Base-by-base conservation (phyloP, 1,140 invertebrate genomes). In the Drosophila erecta region DNA sequence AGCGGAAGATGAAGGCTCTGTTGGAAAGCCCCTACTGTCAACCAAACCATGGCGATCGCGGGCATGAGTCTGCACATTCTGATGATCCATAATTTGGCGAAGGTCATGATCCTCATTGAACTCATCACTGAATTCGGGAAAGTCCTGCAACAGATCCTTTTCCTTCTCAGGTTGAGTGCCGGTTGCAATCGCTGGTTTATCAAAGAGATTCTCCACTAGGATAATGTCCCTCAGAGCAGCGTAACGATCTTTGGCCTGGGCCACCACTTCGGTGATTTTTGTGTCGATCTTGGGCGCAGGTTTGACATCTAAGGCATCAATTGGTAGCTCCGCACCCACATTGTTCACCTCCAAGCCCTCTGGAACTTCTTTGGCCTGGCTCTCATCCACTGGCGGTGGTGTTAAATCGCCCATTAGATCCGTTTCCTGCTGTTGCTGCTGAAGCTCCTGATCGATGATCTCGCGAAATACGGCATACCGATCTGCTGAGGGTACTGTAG, bases 381-480 rank as follows among this genome's bases (percentile, higher is more conserved):
- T 30, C 22, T 84, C 83, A 6, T 81, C 76, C 3, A 69, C 61
- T 0, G 85, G 74, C 3, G 75, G 78, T 0, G 73, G 78, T 3
- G 79, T 73, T 0, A 91, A 54, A 20, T 89, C 76, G 8, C 71
- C 90, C 79, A 92, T 91, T 0, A 92, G 65, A 70, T 91, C 90
- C 72, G 93, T 91, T 54, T 92, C 92, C 61, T 94, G 93, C 61
- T 93, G 92, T 46, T 93, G 92, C 27, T 94, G 94, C 85, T 94
- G 94, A 10, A 95, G 89, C 86, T 96, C 96, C 90, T 95, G 93
- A 66, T 96, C 95, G 17, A 96, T 93, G 55, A 97, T 94, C 93
- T 97, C 97, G 66, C 97, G 93, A 81, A 97, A 97, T 0, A 96
- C 97, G 0, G 96, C 96, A 89, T 97, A 97, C 69, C 96, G 95